phyloP scores from a whole-genome alignment of 30 jellyfish, hydroid and myxozoan species.

The Chironex yamaguchii region DNA sequence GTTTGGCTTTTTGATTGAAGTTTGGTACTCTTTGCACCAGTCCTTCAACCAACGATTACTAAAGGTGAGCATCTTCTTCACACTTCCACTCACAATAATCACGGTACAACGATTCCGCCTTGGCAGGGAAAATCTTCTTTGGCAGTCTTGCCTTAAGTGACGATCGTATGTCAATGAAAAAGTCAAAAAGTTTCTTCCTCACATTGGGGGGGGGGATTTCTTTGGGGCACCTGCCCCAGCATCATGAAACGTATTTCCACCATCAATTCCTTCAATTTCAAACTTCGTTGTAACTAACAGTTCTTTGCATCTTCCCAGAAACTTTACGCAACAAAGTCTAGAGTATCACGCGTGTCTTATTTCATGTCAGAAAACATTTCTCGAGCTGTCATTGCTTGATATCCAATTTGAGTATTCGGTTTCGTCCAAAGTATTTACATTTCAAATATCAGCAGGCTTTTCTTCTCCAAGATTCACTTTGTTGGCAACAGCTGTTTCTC shows the following conservation, averaged over 20 bases:
- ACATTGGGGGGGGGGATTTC: slow-evolving; percentile 12
- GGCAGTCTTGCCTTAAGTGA: slow-evolving; percentile 29
- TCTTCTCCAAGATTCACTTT: too few relatives aligned
- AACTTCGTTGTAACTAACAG: neutral
- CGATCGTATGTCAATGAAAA: slow-evolving; percentile 29
- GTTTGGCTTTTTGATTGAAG: neutral
- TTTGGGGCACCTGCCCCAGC: slow-evolving; percentile 27
- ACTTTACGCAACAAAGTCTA: neutral
- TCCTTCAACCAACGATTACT: slow-evolving; percentile 29
- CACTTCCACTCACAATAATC: slow-evolving; percentile 28
- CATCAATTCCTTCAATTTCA: slow-evolving; percentile 12
- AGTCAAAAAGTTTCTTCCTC: slow-evolving; percentile 15
- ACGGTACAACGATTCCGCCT: slow-evolving; percentile 4
- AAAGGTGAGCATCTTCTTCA: slow-evolving; percentile 25
- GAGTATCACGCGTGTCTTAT: neutral
- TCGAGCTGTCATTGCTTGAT: neutral
- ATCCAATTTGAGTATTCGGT: neutral
- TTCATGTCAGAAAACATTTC: slow-evolving; percentile 7
- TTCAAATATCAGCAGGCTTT: too few relatives aligned
- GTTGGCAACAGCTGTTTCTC: too few relatives aligned
- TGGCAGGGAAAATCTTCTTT: slow-evolving; percentile 24
- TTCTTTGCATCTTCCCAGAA: slow-evolving; percentile 20
- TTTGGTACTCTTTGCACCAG: slow-evolving; percentile 35
- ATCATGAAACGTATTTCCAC: neutral
- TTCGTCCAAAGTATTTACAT: too few relatives aligned